These are phyloP conservation scores for Barnardius zonarius DNA, from an alignment of 2,113 vertebrate species.

Conservation along the genomic window DNA sequence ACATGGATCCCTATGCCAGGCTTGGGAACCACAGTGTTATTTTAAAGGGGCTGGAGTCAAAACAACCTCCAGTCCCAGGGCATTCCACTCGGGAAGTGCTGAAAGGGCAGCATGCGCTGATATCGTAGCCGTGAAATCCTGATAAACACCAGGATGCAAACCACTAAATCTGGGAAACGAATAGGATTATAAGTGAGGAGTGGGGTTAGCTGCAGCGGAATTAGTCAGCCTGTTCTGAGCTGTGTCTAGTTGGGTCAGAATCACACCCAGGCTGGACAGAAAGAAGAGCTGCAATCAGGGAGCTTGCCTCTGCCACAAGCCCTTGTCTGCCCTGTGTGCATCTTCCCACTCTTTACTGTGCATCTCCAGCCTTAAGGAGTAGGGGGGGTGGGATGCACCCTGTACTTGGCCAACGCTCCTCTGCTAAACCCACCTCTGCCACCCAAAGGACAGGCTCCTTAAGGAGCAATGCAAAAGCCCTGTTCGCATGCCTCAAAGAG, in stretches of 20 bases:
- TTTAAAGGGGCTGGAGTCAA: neutral
- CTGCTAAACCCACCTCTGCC: neutral
- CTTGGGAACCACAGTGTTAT: neutral
- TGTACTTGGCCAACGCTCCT: neutral
- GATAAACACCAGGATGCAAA: neutral
- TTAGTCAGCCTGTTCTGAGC: neutral
- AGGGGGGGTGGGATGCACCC: neutral
- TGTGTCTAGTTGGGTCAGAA: neutral
- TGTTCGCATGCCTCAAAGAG: rapidly evolving
- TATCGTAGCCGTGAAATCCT: neutral
- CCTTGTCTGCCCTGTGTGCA: neutral
- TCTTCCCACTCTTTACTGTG: neutral
- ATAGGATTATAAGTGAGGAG: neutral
- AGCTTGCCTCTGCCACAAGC: neutral
- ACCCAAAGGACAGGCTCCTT: neutral
- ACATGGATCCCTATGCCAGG: neutral
- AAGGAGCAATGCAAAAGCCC: neutral
- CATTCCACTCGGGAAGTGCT: neutral
- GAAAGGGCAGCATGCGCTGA: neutral
- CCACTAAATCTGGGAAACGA: neutral
- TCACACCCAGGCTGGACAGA: neutral
- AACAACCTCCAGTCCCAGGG: neutral
- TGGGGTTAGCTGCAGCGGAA: neutral
- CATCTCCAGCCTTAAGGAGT: neutral
- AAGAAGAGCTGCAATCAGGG: neutral